Conservation (phyloP, 1,140 invertebrate genomes). For the Drosophila littoralis region DNA sequence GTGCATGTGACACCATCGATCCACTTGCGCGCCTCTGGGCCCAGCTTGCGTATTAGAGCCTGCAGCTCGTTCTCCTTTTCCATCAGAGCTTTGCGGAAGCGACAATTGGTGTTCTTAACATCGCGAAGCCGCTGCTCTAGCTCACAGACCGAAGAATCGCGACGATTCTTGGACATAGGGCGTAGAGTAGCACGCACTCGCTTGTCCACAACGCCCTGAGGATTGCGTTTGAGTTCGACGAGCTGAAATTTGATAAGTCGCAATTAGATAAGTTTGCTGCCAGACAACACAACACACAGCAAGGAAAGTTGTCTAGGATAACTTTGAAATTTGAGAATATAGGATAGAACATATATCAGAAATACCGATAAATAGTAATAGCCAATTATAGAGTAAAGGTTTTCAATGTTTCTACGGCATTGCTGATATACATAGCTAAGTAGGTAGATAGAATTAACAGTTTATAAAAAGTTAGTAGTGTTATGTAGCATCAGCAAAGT, state of each 20-base stretch:
- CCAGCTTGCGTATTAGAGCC: constrained; percentile 82
- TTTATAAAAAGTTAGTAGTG: constrained; percentile 65
- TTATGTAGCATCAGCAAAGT: constrained; percentile 69
- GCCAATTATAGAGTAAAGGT: neutral
- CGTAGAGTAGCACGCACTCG: constrained; percentile 91
- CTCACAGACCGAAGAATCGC: constrained; percentile 89
- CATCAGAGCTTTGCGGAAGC: constrained; percentile 90
- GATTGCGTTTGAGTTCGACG: constrained; percentile 94
- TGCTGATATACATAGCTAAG: constrained; percentile 23
- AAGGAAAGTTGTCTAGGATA: constrained; percentile 23
- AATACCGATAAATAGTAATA: constrained; percentile 6
- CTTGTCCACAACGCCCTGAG: constrained; percentile 92
- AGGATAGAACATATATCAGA: constrained; percentile 27
- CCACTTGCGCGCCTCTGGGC: constrained; percentile 83
- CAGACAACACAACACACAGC: neutral
- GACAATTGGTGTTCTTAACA: constrained; percentile 90
- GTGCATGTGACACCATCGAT: constrained; percentile 80
- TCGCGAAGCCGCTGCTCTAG: constrained; percentile 92
- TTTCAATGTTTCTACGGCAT: constrained; percentile 11
- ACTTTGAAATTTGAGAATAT: constrained; percentile 28
- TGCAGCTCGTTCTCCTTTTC: constrained; percentile 93
- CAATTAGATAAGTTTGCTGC: constrained; percentile 7
- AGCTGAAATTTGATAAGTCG: constrained; percentile 86
- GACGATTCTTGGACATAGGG: constrained; percentile 89
- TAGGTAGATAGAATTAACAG: constrained; percentile 17